Conservation (phyloP, 2,888 invertebrate species). For the Trichacis sp. region DNA sequence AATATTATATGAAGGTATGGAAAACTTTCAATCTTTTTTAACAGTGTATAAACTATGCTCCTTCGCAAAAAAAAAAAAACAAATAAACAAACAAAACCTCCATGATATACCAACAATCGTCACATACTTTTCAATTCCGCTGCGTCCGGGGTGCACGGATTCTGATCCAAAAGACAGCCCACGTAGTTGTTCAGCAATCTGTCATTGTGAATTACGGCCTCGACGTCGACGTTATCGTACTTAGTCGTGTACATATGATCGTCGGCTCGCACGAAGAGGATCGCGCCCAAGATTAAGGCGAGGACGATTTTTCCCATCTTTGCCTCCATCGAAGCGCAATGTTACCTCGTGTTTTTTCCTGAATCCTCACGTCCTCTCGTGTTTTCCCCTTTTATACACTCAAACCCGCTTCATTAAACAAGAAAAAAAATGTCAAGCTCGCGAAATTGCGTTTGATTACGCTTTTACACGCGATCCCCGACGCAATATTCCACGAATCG, state of each 20-base stretch:
- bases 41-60: no score
- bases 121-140: constrained; percentile 78
- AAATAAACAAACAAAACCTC: neutral
- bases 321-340: constrained; percentile 18
- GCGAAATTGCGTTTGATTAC: constrained; percentile 28
- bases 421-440: neutral
- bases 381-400: constrained; percentile 28
- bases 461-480: constrained; percentile 26
- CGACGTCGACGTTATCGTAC: constrained; percentile 78
- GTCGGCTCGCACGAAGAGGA: constrained; percentile 34
- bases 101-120: neutral
- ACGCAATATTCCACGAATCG: constrained; percentile 16
- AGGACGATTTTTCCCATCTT: constrained; percentile 30
- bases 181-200: constrained; percentile 76
- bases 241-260: constrained; percentile 73
- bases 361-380: neutral
- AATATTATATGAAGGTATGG: no score
- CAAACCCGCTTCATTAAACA: constrained; percentile 11
- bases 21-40: no score
- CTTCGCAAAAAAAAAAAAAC: neutral
- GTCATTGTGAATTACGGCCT: constrained; percentile 76
- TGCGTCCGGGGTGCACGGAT: constrained; percentile 79
- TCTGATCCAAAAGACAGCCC: constrained; percentile 76
- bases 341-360: constrained; percentile 11
- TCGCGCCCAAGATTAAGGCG: constrained; percentile 29